These are phyloP conservation scores for Nineta flava DNA, from an alignment of 2,888 invertebrate species.

Conservation along the genomic window DNA sequence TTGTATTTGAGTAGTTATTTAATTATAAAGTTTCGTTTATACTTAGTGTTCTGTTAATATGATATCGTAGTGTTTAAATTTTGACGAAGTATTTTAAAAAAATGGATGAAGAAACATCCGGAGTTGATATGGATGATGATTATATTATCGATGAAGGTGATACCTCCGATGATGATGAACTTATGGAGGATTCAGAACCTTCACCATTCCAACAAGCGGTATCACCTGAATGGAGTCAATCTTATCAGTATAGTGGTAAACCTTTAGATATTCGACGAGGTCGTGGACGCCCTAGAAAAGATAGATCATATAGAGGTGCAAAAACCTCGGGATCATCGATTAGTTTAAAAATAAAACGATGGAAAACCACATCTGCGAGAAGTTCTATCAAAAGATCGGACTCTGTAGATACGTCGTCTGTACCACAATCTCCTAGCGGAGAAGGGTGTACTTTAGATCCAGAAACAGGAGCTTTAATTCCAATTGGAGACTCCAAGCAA, in stretches of 20 bases:
- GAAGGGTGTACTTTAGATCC: conserved; percentile 33
- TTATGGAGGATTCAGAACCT: conserved; percentile 33
- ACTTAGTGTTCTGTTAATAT: too few species aligned
- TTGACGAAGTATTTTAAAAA: not conserved
- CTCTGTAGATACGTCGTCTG: conserved; percentile 20
- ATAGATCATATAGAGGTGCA: conserved; percentile 32
- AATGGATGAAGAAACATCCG: conserved; percentile 27
- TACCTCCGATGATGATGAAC: conserved; percentile 51
- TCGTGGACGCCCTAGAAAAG: conserved; percentile 65
- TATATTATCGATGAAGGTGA: conserved; percentile 61
- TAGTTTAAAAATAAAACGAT: conserved; percentile 24
- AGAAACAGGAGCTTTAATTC: conserved; percentile 26
- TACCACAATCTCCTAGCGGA: conserved; percentile 30
- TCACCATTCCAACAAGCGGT: conserved; percentile 29
- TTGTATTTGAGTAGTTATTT: too few species aligned
- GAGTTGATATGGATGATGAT: conserved; percentile 37
- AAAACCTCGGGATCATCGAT: conserved; percentile 15
- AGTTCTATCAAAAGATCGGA: conserved; percentile 14
- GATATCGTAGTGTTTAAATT: too few species aligned
- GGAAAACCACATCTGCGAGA: conserved; percentile 18
- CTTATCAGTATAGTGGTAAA: conserved; percentile 43
- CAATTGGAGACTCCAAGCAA: conserved; percentile 29
- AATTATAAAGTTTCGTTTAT: too few species aligned
- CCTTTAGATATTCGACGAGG: conserved; percentile 49
- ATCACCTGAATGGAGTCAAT: conserved; percentile 48